phyloP scores from a whole-genome alignment of 2,888 invertebrate species.

The Flabesymbios commensalis region DNA sequence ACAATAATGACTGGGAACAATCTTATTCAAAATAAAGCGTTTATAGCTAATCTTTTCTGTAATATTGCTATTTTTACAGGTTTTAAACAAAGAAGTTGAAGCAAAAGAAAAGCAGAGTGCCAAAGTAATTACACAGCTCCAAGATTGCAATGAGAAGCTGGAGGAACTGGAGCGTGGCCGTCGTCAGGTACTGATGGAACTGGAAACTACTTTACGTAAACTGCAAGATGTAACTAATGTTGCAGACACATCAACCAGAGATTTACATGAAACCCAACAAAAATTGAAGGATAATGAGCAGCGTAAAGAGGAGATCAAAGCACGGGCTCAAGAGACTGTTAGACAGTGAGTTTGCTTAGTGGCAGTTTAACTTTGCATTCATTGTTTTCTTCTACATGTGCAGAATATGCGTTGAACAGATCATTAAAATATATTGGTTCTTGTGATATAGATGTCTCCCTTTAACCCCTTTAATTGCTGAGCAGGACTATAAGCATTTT shows the following conservation, averaged over 20 bases:
- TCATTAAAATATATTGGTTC: no score
- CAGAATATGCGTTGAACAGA: no score
- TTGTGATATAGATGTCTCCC: no score
- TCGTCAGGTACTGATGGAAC: slow-evolving; percentile 41
- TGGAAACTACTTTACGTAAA: slow-evolving; percentile 46
- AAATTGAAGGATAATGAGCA: slow-evolving; percentile 47
- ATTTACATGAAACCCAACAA: slow-evolving; percentile 45
- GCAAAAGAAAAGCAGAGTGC: slow-evolving; percentile 26
- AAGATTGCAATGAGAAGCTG: slow-evolving; percentile 48
- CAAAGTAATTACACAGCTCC: slow-evolving; percentile 40
- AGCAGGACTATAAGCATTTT: no score
- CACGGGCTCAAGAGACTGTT: slow-evolving; percentile 55
- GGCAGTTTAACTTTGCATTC: no score
- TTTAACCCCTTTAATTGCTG: no score
- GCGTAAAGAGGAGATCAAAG: slow-evolving; percentile 54
- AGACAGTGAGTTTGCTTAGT: slow-evolving; percentile 49
- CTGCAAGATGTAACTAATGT: slow-evolving; percentile 44
- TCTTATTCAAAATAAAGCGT: no score
- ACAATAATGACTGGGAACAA: no score
- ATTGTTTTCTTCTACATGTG: no score
- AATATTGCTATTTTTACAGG: no score
- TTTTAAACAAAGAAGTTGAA: slow-evolving; percentile 49
- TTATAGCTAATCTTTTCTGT: no score
- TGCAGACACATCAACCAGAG: slow-evolving; percentile 44
- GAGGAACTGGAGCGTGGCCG: slow-evolving; percentile 48